Evolutionary conservation across 2,113 vertebrate species (phyloP).

Genomic region (Thermophis baileyi): DNA sequence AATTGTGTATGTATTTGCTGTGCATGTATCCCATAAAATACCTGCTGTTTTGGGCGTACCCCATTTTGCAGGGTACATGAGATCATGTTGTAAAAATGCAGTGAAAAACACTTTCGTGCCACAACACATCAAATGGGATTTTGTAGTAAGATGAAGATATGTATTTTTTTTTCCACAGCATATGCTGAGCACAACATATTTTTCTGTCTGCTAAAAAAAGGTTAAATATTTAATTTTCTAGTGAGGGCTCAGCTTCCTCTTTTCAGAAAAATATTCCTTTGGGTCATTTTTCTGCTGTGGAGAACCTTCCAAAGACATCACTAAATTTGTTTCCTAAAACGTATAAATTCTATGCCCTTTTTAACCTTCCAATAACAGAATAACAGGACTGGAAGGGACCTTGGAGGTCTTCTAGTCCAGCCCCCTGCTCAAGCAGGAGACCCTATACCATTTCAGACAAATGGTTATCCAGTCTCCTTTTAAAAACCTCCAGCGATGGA

Average conservation of each 20-base stretch:
- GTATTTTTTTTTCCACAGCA: constrained; percentile 55
- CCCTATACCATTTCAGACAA: not conserved
- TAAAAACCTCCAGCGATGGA: not conserved
- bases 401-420: too few relatives aligned
- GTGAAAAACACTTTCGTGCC: constrained; percentile 93
- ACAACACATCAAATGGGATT: constrained; percentile 89
- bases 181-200: constrained; percentile 47
- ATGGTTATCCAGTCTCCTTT: not conserved
- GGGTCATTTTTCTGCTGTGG: not conserved
- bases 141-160: constrained; percentile 79
- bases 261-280: not conserved
- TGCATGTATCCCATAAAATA: constrained; percentile 77
- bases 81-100: constrained; percentile 93
- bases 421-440: not conserved
- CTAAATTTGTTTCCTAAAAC: not conserved
- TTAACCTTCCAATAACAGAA: not conserved
- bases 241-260: not conserved
- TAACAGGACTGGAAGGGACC: not conserved
- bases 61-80: constrained; percentile 75
- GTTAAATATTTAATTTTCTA: not conserved
- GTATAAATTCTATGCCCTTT: not conserved
- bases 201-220: not conserved
- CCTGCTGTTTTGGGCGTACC: constrained; percentile 86
- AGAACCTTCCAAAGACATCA: not conserved
- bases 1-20: constrained; percentile 69